Percentiles rank a stretch among this genome's conserved stretches.
Conservation (phyloP, 2,888 invertebrate species). For the Folsomia candida region DNA sequence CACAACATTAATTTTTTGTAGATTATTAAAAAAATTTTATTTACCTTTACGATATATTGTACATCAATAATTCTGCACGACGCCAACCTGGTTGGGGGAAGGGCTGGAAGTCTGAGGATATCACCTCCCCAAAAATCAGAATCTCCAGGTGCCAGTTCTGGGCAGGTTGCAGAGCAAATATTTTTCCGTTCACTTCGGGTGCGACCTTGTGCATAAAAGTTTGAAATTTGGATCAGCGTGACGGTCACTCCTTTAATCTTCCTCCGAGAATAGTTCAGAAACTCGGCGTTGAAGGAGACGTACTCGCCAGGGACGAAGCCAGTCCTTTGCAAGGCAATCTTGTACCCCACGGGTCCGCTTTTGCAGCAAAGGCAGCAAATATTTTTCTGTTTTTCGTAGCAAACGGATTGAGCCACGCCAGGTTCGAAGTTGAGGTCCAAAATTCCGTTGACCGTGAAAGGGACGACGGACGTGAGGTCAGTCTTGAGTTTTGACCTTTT, state of each 20-base stretch:
- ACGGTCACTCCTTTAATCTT: conserved; percentile 19
- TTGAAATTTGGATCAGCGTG: conserved; percentile 17
- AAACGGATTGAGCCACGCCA: background rate
- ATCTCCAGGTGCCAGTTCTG: conserved; percentile 14
- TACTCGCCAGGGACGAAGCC: conserved; percentile 32
- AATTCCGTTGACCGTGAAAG: conserved; percentile 34
- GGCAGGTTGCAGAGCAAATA: conserved; percentile 14
- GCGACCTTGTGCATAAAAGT: conserved; percentile 21
- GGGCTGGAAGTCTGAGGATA: conserved; percentile 14
- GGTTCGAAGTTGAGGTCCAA: conserved; percentile 31
- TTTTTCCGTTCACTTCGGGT: background rate
- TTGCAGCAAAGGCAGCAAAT: conserved; percentile 25
- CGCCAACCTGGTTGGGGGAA: conserved; percentile 27
- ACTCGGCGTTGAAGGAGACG: conserved; percentile 12
- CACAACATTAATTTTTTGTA: too few species aligned
- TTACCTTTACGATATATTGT: conserved; percentile 18
- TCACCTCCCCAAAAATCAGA: conserved; percentile 20
- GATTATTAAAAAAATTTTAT: too few species aligned
- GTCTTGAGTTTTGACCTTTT: conserved; percentile 58
- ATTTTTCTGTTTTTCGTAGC: background rate
- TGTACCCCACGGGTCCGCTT: conserved; percentile 27
- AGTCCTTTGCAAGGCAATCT: conserved; percentile 7
- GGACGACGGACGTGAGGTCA: conserved; percentile 9
- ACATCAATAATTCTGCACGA: conserved; percentile 32
- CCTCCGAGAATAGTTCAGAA: conserved; percentile 22